Evolutionary conservation across 2,888 invertebrate species (phyloP), one percentile per base, ranked within the genome.

Genomic region (Amitus sp.): DNA sequence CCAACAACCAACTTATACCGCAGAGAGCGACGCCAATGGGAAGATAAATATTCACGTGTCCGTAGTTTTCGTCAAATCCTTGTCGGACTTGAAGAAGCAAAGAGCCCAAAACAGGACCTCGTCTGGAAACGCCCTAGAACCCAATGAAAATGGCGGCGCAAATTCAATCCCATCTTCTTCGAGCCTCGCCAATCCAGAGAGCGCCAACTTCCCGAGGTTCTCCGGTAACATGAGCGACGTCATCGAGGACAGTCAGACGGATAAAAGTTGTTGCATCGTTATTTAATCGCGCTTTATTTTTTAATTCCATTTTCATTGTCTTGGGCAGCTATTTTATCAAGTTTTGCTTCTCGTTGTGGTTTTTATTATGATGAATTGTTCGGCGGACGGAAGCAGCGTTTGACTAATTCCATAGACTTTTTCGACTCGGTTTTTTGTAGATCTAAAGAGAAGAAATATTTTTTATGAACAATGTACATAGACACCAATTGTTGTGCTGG

Each of bases 11-110:
- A 75, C 76, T 72, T 89, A 90, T 84, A 87, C 88, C 70, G 88
- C 90, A 70, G 89, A 89, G 83, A 85, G 83, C 64, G 87, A 86
- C 77, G 87, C 91, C 84, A 93, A 93, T 86, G 93, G 92, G 82
- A 94, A 93, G 86, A 93, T 91, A 85, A 92, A 91, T 87, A 92
- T 92, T 82, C 92, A 91, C 86, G 92, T 93, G 82, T 92, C 92
- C 82, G 89, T 89, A 61, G 88, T 89, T 58, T 92, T 93, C 83
- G 89, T 92, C 85, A 94, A 91, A 72, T 96, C 96, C 47, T 86
- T 97, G 72, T 92, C 96, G 50, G 96, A 96, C 83, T 85, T 96
- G 82, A 97, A 97, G 85, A 95, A 95, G 82, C 95, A 96, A 79
- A 87, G 96, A 66, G 89, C 94, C 65, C 92, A 93, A 75, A 93